Percentiles rank a stretch among this genome's conserved stretches.
Conservation (phyloP, 2,113 vertebrate genomes). For the Phrynosoma platyrhinos region DNA sequence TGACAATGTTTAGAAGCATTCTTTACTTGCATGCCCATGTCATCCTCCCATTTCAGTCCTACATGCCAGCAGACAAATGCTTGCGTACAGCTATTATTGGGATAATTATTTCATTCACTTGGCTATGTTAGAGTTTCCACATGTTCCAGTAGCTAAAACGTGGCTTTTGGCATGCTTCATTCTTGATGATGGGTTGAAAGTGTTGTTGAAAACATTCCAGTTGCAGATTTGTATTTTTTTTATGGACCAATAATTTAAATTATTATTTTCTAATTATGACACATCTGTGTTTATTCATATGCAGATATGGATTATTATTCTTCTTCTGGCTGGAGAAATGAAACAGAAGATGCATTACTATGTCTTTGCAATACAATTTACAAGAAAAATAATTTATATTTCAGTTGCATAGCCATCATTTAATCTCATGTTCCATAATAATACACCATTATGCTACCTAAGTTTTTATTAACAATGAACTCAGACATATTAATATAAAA, state of each 20-base stretch:
- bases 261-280: conserved; percentile 22
- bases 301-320: neutral
- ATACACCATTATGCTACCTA: neutral
- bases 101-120: no score
- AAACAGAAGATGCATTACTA: neutral
- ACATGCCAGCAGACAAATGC: no score
- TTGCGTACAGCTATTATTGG: no score
- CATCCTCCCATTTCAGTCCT: no score
- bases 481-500: neutral
- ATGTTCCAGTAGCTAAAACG: no score
- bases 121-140: no score
- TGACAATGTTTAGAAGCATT: no score
- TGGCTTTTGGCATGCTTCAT: no score
- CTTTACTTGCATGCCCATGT: no score
- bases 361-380: neutral
- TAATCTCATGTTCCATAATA: conserved; percentile 6
- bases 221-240: neutral
- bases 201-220: neutral
- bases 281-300: conserved; percentile 45
- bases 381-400: conserved; percentile 6
- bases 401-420: conserved; percentile 15
- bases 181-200: no score
- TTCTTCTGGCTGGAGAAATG: conserved; percentile 42
- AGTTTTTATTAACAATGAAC: conserved; percentile 7
- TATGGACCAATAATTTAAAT: neutral